phyloP scores from a whole-genome alignment of 2,113 vertebrate genomes.

The Protomyctophum bolini region DNA sequence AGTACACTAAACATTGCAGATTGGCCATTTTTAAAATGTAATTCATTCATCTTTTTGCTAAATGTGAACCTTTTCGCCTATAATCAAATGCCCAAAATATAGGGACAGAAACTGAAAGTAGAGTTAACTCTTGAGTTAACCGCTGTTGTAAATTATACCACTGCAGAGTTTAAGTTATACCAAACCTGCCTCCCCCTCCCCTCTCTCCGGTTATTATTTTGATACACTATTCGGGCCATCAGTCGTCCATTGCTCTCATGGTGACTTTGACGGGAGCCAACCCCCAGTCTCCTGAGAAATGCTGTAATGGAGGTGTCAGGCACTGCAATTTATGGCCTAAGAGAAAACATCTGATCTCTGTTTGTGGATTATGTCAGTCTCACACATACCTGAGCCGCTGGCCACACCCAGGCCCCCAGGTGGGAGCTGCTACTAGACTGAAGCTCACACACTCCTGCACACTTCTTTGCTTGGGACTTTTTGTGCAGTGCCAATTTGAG shows the following conservation, averaged over 20 bases:
- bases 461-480: background rate
- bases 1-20: too few relatives aligned
- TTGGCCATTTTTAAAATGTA: too few relatives aligned
- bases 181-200: background rate
- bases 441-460: background rate
- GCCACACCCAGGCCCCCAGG: slow-evolving; percentile 22
- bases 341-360: slow-evolving; percentile 7
- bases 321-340: background rate
- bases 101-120: too few relatives aligned
- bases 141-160: too few relatives aligned
- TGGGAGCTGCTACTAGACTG: background rate
- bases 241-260: background rate
- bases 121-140: too few relatives aligned
- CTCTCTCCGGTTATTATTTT: background rate
- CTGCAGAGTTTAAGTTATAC: too few relatives aligned
- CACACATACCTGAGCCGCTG: slow-evolving; percentile 26
- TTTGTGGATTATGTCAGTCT: slow-evolving; percentile 26
- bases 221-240: too few relatives aligned
- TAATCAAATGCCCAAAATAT: too few relatives aligned
- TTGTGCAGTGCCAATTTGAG: slow-evolving; percentile 5
- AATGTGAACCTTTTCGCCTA: too few relatives aligned
- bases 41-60: too few relatives aligned
- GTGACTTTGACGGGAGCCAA: background rate
- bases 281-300: background rate
- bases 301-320: background rate